Conservation (phyloP, 2,113 vertebrate species). For the Salminus brasiliensis region DNA sequence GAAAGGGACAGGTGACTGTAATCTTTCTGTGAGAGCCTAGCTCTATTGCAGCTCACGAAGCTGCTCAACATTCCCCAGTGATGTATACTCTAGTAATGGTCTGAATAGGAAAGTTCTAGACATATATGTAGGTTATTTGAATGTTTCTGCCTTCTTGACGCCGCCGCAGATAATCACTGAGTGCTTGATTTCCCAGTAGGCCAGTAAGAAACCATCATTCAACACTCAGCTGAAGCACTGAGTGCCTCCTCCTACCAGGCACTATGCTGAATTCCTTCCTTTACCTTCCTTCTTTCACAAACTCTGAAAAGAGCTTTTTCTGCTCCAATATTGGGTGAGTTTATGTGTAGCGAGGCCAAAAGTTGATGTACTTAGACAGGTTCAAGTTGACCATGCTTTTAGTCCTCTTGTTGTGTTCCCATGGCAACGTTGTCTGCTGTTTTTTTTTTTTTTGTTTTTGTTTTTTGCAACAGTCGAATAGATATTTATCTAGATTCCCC, state of each 20-base stretch:
- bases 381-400: no score
- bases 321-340: no score
- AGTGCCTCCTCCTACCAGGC: background rate
- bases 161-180: no score
- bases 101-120: background rate
- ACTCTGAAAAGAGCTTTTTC: no score
- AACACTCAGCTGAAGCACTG: background rate
- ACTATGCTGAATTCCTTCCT: background rate
- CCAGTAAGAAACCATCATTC: background rate
- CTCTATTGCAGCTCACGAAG: background rate
- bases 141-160: background rate
- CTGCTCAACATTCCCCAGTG: background rate
- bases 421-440: no score
- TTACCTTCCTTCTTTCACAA: background rate
- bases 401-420: no score
- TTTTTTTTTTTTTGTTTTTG: no score
- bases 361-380: no score
- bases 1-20: background rate
- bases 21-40: background rate
- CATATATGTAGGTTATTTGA: background rate
- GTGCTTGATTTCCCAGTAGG: background rate
- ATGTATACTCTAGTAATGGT: background rate
- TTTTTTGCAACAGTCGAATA: no score
- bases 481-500: no score
- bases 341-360: no score